Conservation (phyloP, 1,140 invertebrate genomes). For the Cydia fagiglandana region DNA sequence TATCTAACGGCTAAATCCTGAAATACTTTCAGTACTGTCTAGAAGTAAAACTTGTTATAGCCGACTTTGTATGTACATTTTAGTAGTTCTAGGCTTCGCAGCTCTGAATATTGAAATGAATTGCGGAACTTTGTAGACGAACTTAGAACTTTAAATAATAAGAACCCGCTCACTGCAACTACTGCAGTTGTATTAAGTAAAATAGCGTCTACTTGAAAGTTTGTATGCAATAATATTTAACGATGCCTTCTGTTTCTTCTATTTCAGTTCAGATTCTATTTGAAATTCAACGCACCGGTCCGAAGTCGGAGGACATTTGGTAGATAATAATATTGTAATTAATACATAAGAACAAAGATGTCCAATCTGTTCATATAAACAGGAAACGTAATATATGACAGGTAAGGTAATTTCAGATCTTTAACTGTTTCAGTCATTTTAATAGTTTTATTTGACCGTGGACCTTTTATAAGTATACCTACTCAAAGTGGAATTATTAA, state of each 20-base stretch:
- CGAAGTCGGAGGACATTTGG: background rate
- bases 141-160: slow-evolving; percentile 64
- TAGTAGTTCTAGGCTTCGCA: slow-evolving; percentile 40
- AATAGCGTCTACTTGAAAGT: slow-evolving; percentile 54
- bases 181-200: slow-evolving; percentile 61
- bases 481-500: no score
- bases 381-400: no score
- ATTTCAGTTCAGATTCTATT: slow-evolving; percentile 3
- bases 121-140: slow-evolving; percentile 55
- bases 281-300: background rate
- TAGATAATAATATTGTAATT: background rate
- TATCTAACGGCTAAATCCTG: slow-evolving; percentile 25
- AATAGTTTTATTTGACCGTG: no score
- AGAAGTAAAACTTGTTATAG: slow-evolving; percentile 30
- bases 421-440: no score
- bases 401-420: no score
- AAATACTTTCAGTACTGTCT: slow-evolving; percentile 18
- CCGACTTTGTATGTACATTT: slow-evolving; percentile 30
- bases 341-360: no score
- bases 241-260: slow-evolving; percentile 2
- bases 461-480: no score
- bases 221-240: slow-evolving; percentile 38
- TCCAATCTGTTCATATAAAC: no score
- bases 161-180: slow-evolving; percentile 52
- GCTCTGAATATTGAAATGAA: slow-evolving; percentile 63